Evolutionary conservation across 2,113 vertebrate genomes (phyloP).

Genomic region (Hipposideros armiger): DNA sequence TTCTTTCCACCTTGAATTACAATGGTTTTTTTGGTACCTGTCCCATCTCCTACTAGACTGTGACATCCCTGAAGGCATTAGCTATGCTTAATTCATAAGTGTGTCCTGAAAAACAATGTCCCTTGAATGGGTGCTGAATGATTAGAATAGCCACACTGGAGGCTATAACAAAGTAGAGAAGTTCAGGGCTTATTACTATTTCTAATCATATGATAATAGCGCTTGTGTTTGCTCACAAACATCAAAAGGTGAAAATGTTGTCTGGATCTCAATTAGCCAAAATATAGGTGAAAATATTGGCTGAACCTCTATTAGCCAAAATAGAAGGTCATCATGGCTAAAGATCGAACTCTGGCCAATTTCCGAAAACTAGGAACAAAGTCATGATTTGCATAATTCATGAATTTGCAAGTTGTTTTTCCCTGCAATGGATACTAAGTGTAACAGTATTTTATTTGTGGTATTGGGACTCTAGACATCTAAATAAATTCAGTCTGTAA

Average conservation of each 20-base stretch:
- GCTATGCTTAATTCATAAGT: slow-evolving; percentile 37
- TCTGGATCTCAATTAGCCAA: background rate
- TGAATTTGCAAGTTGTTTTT: slow-evolving; percentile 50
- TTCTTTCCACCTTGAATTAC: background rate
- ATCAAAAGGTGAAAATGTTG: slow-evolving; percentile 57
- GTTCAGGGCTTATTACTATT: slow-evolving; percentile 6
- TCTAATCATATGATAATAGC: slow-evolving; percentile 38
- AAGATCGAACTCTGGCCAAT: slow-evolving; percentile 45
- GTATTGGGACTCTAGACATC: slow-evolving; percentile 32
- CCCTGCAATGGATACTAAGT: slow-evolving; percentile 8
- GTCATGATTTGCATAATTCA: slow-evolving; percentile 43
- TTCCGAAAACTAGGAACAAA: slow-evolving; percentile 46
- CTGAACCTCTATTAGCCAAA: background rate
- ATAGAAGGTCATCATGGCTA: slow-evolving; percentile 5
- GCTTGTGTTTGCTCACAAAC: slow-evolving; percentile 34
- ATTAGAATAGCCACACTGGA: background rate
- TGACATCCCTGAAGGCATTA: background rate
- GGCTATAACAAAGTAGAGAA: background rate
- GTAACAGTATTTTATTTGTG: slow-evolving; percentile 63
- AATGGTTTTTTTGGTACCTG: background rate
- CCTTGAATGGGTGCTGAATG: background rate
- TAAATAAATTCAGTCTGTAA: slow-evolving; percentile 68
- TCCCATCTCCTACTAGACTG: background rate
- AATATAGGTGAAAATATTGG: slow-evolving; percentile 44
- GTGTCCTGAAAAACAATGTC: background rate